These are phyloP conservation scores for Anarhynchus alexandrinus DNA, from an alignment of 2,113 vertebrate species.

Conservation along the genomic window DNA sequence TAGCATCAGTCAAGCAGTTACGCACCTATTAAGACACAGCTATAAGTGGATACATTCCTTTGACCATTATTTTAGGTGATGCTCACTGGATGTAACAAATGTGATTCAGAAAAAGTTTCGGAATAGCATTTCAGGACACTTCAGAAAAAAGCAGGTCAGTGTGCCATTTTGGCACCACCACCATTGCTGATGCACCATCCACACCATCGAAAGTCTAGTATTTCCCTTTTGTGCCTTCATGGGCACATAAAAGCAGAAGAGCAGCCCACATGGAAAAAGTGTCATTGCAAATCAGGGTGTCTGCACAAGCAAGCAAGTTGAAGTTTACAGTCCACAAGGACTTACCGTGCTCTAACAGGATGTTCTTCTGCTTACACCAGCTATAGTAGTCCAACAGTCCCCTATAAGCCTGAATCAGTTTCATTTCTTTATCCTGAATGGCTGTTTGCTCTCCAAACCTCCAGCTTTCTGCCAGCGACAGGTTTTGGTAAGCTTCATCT, in stretches of 20 bases:
- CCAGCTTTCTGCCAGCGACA: conserved; percentile 85
- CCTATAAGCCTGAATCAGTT: conserved; percentile 85
- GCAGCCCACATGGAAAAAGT: background rate
- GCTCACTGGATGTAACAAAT: background rate
- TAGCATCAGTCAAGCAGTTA: background rate
- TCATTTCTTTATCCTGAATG: conserved; percentile 70
- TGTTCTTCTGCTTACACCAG: conserved; percentile 80
- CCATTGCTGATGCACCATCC: background rate
- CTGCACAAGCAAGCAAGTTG: background rate
- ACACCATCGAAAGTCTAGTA: background rate
- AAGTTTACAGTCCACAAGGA: background rate
- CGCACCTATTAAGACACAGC: background rate
- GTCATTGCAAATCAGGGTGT: background rate
- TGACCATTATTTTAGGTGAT: background rate
- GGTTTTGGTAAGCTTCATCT: conserved; percentile 80
- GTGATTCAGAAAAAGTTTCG: background rate
- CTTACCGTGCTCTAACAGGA: conserved; percentile 70
- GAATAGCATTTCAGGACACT: background rate
- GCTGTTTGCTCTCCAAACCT: conserved; percentile 77
- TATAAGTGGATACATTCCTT: background rate
- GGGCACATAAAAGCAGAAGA: background rate
- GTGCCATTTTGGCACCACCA: background rate
- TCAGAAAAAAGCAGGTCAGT: background rate
- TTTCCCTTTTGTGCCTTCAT: background rate
- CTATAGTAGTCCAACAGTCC: conserved; percentile 84